A percentile compares a stretch with the other conserved stretches of the same genome.
Evolutionary conservation across 2,888 invertebrate genomes (phyloP).

Genomic region (Pedicia rivosa): DNA sequence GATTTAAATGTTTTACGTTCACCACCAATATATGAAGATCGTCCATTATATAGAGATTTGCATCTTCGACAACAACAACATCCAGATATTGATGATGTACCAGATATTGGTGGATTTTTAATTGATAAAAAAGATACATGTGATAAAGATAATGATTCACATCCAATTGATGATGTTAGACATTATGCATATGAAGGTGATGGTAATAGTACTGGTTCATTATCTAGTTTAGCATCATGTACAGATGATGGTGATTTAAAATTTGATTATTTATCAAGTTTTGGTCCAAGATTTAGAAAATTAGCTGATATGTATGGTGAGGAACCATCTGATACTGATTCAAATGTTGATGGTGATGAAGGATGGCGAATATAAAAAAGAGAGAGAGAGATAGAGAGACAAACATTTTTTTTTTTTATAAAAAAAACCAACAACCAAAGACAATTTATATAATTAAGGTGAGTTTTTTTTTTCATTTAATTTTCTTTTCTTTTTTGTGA

Average conservation of each 20-base stretch:
- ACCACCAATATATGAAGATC: slow-evolving; percentile 30
- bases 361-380: slow-evolving; percentile 57
- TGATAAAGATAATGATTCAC: slow-evolving; percentile 81
- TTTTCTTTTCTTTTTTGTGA: too few species aligned
- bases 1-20: slow-evolving; percentile 29
- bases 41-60: slow-evolving; percentile 28
- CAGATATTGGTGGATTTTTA: slow-evolving; percentile 80
- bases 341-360: slow-evolving; percentile 57
- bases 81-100: slow-evolving; percentile 44
- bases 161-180: slow-evolving; percentile 89
- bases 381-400: too few species aligned
- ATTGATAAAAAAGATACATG: slow-evolving; percentile 78
- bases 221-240: slow-evolving; percentile 85
- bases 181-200: slow-evolving; percentile 98
- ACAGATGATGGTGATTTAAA: slow-evolving; percentile 85
- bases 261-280: slow-evolving; percentile 87
- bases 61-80: slow-evolving; percentile 19
- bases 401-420: too few species aligned
- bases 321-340: slow-evolving; percentile 66
- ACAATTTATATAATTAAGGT: too few species aligned
- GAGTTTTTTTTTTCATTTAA: too few species aligned
- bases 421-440: too few species aligned
- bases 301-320: slow-evolving; percentile 92
- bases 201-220: slow-evolving; percentile 81
- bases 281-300: slow-evolving; percentile 91